Evolutionary conservation across 2,113 vertebrate species (phyloP).

Genomic region (Otocyon megalotis): DNA sequence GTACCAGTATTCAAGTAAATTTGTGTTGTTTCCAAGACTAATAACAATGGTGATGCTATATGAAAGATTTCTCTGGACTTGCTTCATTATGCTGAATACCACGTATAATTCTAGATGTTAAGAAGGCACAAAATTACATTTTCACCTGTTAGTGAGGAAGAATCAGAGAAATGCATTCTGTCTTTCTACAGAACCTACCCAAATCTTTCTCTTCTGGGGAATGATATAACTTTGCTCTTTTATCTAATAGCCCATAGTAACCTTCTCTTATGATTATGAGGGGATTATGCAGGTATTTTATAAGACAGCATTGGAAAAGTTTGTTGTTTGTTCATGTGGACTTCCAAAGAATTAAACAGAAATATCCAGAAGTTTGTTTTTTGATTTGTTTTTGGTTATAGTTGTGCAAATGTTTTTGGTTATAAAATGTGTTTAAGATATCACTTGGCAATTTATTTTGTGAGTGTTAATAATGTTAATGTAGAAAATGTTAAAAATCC

Average conservation of each 20-base stretch:
- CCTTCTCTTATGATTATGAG: background rate
- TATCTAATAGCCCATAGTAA: background rate
- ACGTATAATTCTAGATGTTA: background rate
- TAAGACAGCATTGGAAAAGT: background rate
- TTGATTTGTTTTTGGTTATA: background rate
- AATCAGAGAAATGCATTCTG: background rate
- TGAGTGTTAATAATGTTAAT: background rate
- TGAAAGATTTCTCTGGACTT: background rate
- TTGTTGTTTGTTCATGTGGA: constrained; percentile 10
- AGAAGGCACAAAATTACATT: background rate
- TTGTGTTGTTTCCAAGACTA: background rate
- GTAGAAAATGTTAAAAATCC: constrained; percentile 11
- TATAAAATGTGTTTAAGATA: background rate
- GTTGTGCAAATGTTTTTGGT: background rate
- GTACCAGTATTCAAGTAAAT: background rate
- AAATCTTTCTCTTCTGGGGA: background rate
- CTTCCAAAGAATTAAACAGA: background rate
- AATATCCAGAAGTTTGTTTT: background rate
- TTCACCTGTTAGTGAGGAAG: background rate
- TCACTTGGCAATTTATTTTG: background rate
- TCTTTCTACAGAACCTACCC: background rate
- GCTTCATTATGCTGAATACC: background rate
- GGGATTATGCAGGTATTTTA: background rate
- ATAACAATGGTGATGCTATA: background rate
- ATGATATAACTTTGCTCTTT: background rate